These are phyloP conservation scores for Echeneis naucrates DNA, from an alignment of 2,797 vertebrate genomes.

Conservation along the genomic window DNA sequence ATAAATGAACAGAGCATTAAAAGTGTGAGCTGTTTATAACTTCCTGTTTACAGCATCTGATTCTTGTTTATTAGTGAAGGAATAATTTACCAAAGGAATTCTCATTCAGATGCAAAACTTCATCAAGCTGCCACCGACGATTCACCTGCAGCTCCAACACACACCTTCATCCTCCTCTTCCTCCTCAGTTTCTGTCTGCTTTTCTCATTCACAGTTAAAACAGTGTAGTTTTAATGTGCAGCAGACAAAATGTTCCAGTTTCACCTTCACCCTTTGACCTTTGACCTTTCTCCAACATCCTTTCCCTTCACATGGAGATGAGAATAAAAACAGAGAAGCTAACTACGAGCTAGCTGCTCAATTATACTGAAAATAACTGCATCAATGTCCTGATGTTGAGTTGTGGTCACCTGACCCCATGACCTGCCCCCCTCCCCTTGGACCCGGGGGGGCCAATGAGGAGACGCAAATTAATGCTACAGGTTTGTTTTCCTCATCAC, in stretches of 20 bases:
- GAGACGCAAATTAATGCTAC: not conserved
- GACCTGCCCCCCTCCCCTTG: no score
- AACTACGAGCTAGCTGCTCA: no score
- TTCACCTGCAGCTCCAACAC: not conserved
- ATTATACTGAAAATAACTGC: no score
- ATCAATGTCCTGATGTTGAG: no score
- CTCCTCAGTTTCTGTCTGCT: not conserved
- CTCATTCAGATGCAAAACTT: slow-evolving; percentile 51
- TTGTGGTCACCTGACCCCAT: no score
- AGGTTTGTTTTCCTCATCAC: not conserved
- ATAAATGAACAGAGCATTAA: slow-evolving; percentile 41
- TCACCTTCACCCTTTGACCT: no score
- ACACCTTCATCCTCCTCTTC: not conserved
- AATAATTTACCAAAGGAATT: slow-evolving; percentile 59
- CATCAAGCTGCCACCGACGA: slow-evolving; percentile 9
- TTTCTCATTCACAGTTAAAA: no score
- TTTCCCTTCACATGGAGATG: no score
- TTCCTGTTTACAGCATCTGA: slow-evolving; percentile 45
- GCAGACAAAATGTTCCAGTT: no score
- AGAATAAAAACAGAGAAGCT: no score
- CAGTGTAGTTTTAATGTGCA: no score
- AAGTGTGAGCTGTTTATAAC: slow-evolving; percentile 47
- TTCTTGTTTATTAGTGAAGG: slow-evolving; percentile 47
- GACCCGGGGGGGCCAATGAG: not conserved
- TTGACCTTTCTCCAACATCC: no score